These are phyloP conservation scores for Zaprionus vittiger DNA, from an alignment of 1,140 invertebrate species.

Conservation along the genomic window DNA sequence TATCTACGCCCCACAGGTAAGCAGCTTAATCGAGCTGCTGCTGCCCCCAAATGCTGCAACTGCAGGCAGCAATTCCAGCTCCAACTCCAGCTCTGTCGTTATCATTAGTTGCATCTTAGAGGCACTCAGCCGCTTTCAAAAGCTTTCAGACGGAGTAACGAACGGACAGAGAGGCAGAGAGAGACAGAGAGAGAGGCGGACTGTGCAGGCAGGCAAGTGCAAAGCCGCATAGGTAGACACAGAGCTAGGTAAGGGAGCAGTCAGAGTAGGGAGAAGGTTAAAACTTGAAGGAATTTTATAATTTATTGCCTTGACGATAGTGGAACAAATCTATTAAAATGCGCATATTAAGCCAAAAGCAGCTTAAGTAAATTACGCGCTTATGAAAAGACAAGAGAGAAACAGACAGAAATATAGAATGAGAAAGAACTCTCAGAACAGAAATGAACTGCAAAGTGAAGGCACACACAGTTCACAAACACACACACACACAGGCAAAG, in stretches of 20 bases:
- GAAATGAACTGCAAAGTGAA: conserved; percentile 36
- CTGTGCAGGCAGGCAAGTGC: neutral
- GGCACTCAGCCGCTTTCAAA: conserved; percentile 79
- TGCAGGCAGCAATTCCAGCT: neutral
- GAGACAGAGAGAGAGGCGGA: conserved; percentile 25
- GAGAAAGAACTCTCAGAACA: neutral
- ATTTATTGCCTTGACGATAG: conserved; percentile 83
- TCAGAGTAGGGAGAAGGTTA: neutral
- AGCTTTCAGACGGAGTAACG: conserved; percentile 57
- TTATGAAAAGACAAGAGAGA: conserved; percentile 57
- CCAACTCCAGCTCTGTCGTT: conserved; percentile 54
- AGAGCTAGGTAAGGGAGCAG: neutral
- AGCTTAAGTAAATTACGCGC: conserved; percentile 82
- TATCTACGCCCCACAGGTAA: conserved; percentile 77
- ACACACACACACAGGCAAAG: conserved; percentile 3
- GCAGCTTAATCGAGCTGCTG: conserved; percentile 74
- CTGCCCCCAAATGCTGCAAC: conserved; percentile 36
- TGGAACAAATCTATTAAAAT: conserved; percentile 84
- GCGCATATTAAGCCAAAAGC: conserved; percentile 82
- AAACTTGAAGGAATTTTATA: conserved; percentile 64
- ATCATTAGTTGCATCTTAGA: conserved; percentile 83
- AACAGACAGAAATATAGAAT: neutral
- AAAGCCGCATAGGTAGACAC: neutral
- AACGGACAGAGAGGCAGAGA: neutral
- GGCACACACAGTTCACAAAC: conserved; percentile 15